phyloP scores from a whole-genome alignment of 2,113 vertebrate genomes.

The Hiodon tergisus region DNA sequence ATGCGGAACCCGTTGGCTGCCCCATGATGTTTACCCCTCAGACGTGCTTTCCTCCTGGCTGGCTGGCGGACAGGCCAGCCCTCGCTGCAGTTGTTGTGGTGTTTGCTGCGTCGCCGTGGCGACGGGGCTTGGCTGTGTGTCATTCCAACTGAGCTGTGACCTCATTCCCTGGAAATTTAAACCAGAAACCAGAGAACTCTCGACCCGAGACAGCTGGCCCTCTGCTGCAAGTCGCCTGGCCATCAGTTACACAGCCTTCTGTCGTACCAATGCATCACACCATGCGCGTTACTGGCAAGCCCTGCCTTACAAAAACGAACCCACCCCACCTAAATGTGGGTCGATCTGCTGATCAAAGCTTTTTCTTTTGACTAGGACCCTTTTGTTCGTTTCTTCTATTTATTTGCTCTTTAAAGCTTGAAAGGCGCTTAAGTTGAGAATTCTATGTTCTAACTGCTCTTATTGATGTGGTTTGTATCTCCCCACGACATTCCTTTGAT shows the following conservation, averaged over 20 bases:
- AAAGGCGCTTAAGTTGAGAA: no score
- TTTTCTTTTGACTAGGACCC: no score
- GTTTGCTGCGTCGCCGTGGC: conserved; percentile 23
- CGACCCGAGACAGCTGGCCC: conserved; percentile 18
- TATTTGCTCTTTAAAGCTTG: no score
- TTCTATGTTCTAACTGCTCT: not conserved
- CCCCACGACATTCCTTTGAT: not conserved
- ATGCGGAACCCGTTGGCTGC: not conserved
- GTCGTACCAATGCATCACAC: no score
- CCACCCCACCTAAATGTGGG: no score
- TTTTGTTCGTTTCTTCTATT: no score
- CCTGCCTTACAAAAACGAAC: no score
- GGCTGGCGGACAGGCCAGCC: not conserved
- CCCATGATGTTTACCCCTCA: not conserved
- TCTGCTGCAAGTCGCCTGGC: no score
- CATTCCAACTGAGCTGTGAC: conserved; percentile 18
- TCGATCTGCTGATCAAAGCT: no score
- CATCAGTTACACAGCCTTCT: no score
- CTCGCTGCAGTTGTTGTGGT: conserved; percentile 4
- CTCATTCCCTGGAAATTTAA: conserved; percentile 24
- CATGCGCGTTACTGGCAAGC: no score
- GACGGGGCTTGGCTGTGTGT: conserved; percentile 10
- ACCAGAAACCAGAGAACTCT: conserved; percentile 20
- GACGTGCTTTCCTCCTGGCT: not conserved
- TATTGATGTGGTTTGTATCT: not conserved